Percentiles rank a stretch among this genome's conserved stretches.
These are phyloP conservation scores for Myotis davidii DNA, from an alignment of 2,113 vertebrate genomes.

Conservation along the genomic window DNA sequence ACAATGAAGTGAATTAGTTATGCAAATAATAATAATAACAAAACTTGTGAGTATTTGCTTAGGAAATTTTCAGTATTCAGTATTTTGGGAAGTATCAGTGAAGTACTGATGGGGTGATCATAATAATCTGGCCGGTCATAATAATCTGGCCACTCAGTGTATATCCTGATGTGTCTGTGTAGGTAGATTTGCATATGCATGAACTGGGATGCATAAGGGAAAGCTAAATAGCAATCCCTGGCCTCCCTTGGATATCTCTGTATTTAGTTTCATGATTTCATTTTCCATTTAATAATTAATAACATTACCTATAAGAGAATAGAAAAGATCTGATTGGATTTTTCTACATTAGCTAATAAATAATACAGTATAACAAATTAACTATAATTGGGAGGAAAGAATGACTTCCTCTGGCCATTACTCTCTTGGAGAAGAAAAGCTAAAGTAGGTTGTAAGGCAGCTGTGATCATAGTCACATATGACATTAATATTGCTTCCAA, in stretches of 20 bases:
- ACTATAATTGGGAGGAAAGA: neutral
- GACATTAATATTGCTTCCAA: neutral
- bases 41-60: no score
- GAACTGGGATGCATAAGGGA: neutral
- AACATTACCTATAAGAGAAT: conserved; percentile 25
- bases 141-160: no score
- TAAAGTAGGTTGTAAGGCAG: neutral
- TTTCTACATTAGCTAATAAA: conserved; percentile 62
- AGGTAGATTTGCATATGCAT: neutral
- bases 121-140: no score
- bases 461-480: neutral
- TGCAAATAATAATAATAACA: no score
- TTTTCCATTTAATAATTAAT: conserved; percentile 67
- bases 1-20: no score
- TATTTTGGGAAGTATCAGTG: no score
- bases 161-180: neutral
- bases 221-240: neutral
- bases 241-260: neutral
- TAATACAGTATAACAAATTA: conserved; percentile 49
- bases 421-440: conserved; percentile 18
- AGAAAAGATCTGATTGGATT: conserved; percentile 51
- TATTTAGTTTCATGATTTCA: conserved; percentile 53
- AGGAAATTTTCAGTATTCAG: no score
- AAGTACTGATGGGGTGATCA: no score
- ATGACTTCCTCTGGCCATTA: neutral